Base-by-base conservation (phyloP, 2,113 vertebrate species). In the Mohoua ochrocephala region DNA sequence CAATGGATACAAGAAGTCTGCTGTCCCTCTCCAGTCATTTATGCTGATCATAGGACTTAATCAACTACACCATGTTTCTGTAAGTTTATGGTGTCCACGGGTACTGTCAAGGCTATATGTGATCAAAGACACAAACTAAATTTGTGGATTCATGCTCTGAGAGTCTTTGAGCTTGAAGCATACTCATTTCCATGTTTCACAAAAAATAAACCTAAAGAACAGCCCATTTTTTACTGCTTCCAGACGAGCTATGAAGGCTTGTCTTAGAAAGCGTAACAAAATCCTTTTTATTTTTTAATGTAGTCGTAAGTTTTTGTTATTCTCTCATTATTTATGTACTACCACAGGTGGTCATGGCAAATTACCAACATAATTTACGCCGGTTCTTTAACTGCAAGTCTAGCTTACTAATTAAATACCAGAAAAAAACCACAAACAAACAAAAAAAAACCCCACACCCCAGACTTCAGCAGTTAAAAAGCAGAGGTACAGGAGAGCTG, bases 341-440 rank as follows among this genome's bases (percentile, higher is more conserved):
- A 83, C 83, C 83, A 91, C 61, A 93, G 82, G 79, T 80, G 90
- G 87, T 82, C 68, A 87, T 50, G 69, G 73, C 80, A 94, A 91
- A 91, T 76, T 79, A 94, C 65, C 77, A 96, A 79, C 26, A 15
- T 39, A 80, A 95, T 83, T 88, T 80, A 84, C 6, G 5, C 52
- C 13, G 4, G 45, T 78, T 90, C 87, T 93, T 65, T 47, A 61
- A 87, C 45, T 50, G 49, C 52, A 80, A 83, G 54, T 74, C 52
- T 57, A 73, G 45, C 41, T 93, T 73, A 83, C 57, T 93, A 89
- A 93, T 65, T 83, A 76, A 94, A 91, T 49, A 19, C 12, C 52
- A 60, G 21, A 1, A 52, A 87, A 49, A 54, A 52, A 11, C 1
- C 30, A n/a, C n/a, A 65, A 50, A 45, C 57, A 74, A 76, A 60